Percentiles rank a stretch among this genome's conserved stretches.
These are phyloP conservation scores for Triops longicaudatus DNA, from an alignment of 1,140 invertebrate genomes.

Conservation along the genomic window DNA sequence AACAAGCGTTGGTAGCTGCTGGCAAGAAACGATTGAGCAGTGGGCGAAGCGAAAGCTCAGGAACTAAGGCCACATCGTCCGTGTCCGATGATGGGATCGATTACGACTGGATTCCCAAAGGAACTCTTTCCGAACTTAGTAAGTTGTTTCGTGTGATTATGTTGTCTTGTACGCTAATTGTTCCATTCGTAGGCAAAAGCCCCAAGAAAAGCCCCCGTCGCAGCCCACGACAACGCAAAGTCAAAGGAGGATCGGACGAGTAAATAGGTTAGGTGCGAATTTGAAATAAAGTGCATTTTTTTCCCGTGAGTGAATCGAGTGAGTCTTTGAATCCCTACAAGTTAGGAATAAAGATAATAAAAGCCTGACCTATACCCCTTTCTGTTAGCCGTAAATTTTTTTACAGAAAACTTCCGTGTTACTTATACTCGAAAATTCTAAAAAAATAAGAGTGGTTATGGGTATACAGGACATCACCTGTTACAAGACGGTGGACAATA, in stretches of 20 bases:
- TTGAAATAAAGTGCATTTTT: conserved; percentile 4
- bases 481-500: not conserved
- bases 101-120: conserved; percentile 94
- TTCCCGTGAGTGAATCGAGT: conserved; percentile 13
- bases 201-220: conserved; percentile 29
- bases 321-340: not conserved
- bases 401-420: not conserved
- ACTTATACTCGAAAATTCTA: conserved; percentile 1
- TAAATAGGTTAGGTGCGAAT: not conserved
- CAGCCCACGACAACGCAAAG: conserved; percentile 27
- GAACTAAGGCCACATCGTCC: conserved; percentile 65
- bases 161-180: not conserved
- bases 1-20: conserved; percentile 73
- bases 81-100: conserved; percentile 81
- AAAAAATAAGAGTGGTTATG: conserved; percentile 2
- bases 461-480: not conserved
- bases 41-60: conserved; percentile 43
- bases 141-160: conserved; percentile 39
- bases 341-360: not conserved
- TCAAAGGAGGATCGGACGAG: conserved; percentile 23
- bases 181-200: conserved; percentile 27
- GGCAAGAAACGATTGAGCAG: conserved; percentile 50
- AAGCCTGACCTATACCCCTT: not conserved
- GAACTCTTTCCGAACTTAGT: conserved; percentile 73
- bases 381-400: conserved; percentile 3